Base-by-base conservation (phyloP, 2,797 vertebrate genomes). In the Sebastes jordani region DNA sequence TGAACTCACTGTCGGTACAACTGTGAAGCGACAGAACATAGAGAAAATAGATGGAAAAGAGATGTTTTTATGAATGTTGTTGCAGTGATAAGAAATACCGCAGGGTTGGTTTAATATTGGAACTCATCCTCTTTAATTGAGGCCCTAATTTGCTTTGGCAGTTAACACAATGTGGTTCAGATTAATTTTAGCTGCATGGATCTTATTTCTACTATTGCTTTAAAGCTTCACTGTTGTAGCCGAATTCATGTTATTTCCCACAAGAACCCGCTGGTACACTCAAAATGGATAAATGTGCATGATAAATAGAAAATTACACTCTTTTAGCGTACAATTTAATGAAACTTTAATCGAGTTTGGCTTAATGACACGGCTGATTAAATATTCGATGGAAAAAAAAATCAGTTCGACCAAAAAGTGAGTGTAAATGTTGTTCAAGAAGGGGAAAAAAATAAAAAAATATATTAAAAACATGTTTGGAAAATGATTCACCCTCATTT, bases 1-100 rank as follows among this genome's bases (percentile, higher is more conserved):
- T 95, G 95, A 94, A 94, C 92, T 89, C 86, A 9, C 2, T 20
- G 25, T 70, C 58, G 14, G 64, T 38, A 5, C 29, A 23, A 30
- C 59, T 58, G 27, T 4, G 36, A 13, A 5, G 5, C 9, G 22
- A 49, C 67, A 38, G n/a, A 52, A 9, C 6, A 6, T 0, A 54
- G 5, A 54, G 2, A 18, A 18, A 1, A 13, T 2, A 32, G 20
- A 20, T 13, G 13, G 5, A 52, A 8, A 36, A 16, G 13, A 20
- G 20, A 7, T 20, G 42, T 46, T 18, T 46, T 46, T 46, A 46
- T 46, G 2, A 46, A 46, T 18, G 42, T 0, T 46, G 42, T 18
- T 46, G 23, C 16, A 22, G n/a, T 23, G 49, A 25, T 8, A 4
- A 49, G 7, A 34, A 55, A 23, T 54, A 5, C 65, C 14, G 46